Evolutionary conservation across 2,888 invertebrate genomes (phyloP).

Genomic region (Kuschelorhynchus macadamiae): DNA sequence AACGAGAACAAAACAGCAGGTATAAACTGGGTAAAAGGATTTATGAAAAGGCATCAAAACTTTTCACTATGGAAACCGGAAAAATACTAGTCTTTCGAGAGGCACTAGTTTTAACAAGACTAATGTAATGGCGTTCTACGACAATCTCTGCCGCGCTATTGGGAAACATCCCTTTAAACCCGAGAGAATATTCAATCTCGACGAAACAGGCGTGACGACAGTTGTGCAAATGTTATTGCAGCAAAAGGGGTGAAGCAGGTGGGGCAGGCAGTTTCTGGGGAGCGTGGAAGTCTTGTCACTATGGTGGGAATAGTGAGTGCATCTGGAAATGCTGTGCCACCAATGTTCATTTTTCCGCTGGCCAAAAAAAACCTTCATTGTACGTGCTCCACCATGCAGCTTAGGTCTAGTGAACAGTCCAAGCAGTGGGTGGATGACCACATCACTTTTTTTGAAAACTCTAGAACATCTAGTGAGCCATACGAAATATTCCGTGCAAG

Average conservation of each 20-base stretch:
- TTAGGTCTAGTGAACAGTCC: too few species aligned
- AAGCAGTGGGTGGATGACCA: too few species aligned
- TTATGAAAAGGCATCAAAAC: slow-evolving; percentile 22
- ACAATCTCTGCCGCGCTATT: too few species aligned
- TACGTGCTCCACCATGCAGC: background rate
- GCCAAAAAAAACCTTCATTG: background rate
- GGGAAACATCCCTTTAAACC: background rate
- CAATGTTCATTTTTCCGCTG: background rate
- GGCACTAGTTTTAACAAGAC: slow-evolving; percentile 41
- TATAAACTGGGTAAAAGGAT: slow-evolving; percentile 20
- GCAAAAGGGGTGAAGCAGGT: too few species aligned
- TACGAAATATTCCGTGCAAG: too few species aligned
- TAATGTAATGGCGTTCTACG: slow-evolving; percentile 8
- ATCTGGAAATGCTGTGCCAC: slow-evolving; percentile 13
- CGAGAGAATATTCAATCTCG: slow-evolving; percentile 24
- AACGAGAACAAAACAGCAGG: slow-evolving; percentile 18
- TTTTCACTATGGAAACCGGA: slow-evolving; percentile 13
- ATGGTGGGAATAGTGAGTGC: background rate
- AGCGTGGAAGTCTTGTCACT: slow-evolving; percentile 4
- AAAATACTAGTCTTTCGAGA: slow-evolving; percentile 49
- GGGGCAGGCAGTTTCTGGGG: background rate
- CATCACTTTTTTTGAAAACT: too few species aligned
- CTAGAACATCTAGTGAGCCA: too few species aligned
- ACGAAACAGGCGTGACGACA: slow-evolving; percentile 19
- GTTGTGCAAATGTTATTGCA: too few species aligned